A percentile compares a stretch with the other conserved stretches of the same genome.
Conservation (phyloP, 1,140 invertebrate genomes). For the Vanessa tameamea region DNA sequence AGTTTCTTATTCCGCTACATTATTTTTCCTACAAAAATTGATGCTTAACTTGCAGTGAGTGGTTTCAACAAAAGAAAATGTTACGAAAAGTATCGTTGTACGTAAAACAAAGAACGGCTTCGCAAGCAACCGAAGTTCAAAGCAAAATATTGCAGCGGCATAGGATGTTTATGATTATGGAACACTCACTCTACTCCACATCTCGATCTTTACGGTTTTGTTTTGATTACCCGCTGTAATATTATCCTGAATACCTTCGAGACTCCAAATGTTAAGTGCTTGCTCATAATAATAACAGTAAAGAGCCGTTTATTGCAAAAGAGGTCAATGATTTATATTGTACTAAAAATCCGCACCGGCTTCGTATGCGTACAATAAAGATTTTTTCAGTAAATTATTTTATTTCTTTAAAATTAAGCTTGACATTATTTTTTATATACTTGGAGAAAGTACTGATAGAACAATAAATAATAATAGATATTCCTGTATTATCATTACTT, state of each 20-base stretch:
- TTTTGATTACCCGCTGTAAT: conserved; percentile 47
- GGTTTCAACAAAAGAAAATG: conserved; percentile 74
- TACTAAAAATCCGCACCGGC: not conserved
- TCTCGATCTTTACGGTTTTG: conserved; percentile 66
- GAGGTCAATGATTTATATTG: conserved; percentile 22
- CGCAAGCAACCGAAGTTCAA: conserved; percentile 63
- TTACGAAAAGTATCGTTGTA: conserved; percentile 74
- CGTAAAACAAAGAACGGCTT: conserved; percentile 72
- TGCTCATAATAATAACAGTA: conserved; percentile 26
- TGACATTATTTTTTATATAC: not conserved
- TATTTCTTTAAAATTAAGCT: not conserved
- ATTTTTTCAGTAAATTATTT: not conserved
- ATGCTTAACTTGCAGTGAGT: conserved; percentile 61
- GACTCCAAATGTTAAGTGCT: conserved; percentile 31
- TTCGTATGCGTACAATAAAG: not conserved
- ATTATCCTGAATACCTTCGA: conserved; percentile 26
- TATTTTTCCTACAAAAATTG: conserved; percentile 19
- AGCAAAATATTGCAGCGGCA: conserved; percentile 70
- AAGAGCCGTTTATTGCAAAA: conserved; percentile 26
- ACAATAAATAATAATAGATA: not conserved
- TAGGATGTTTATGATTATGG: conserved; percentile 75
- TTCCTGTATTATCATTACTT: not conserved
- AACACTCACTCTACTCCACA: conserved; percentile 64
- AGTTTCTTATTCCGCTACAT: conserved; percentile 4
- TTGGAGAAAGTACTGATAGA: not conserved